These are phyloP conservation scores for Heterodera carotae DNA, from an alignment of 1,140 invertebrate species.

Conservation along the genomic window DNA sequence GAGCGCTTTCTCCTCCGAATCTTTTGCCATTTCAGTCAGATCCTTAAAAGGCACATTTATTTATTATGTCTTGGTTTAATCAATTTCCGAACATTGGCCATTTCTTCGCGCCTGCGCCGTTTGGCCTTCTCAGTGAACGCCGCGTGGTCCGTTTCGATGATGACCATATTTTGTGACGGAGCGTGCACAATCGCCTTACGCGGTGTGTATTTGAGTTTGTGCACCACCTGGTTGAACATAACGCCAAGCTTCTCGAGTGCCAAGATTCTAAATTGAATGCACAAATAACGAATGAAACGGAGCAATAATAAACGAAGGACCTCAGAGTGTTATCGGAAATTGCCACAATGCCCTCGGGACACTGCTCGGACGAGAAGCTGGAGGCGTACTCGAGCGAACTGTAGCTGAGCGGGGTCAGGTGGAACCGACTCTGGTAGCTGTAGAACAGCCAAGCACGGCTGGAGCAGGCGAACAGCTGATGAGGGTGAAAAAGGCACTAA, in stretches of 20 bases:
- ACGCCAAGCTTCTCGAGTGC: conserved; percentile 96
- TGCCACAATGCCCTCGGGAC: conserved; percentile 97
- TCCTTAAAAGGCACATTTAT: conserved; percentile 69
- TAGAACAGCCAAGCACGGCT: conserved; percentile 97
- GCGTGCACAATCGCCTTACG: conserved; percentile 89
- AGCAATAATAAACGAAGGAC: conserved; percentile 58
- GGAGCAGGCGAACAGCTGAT: conserved; percentile 86
- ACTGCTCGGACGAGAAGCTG: conserved; percentile 96
- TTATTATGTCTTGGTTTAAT: not conserved
- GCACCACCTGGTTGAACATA: conserved; percentile 91
- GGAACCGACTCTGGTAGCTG: conserved; percentile 86
- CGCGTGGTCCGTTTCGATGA: conserved; percentile 95
- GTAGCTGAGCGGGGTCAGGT: conserved; percentile 64
- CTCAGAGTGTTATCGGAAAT: conserved; percentile 95
- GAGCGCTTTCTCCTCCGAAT: conserved; percentile 85
- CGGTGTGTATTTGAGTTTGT: conserved; percentile 91
- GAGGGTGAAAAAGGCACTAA: conserved; percentile 13
- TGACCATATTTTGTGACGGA: conserved; percentile 84
- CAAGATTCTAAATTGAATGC: conserved; percentile 77
- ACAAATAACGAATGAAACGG: conserved; percentile 32
- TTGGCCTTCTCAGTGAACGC: conserved; percentile 97
- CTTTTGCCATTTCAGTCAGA: conserved; percentile 92
- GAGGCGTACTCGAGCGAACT: conserved; percentile 85
- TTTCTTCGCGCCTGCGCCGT: conserved; percentile 79
- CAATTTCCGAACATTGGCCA: conserved; percentile 72